Evolutionary conservation across 2,888 invertebrate species (phyloP).

Genomic region (Conus canariensis): DNA sequence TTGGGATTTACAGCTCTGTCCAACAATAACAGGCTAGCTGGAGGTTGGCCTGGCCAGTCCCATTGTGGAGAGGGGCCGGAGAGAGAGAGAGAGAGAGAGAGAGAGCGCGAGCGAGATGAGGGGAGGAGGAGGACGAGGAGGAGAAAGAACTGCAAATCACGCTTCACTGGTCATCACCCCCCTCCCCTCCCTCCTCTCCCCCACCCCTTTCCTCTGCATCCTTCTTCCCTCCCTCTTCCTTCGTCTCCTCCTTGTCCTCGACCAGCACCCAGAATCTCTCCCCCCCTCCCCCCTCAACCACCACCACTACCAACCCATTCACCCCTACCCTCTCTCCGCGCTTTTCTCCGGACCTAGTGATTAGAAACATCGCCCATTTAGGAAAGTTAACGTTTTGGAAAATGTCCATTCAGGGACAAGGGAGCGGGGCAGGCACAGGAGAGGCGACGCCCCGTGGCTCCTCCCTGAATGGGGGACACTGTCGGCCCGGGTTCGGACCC

Average conservation of each 20-base stretch:
- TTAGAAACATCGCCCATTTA: constrained; percentile 43
- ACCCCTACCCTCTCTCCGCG: background rate
- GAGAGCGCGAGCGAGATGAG: background rate
- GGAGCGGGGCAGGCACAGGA: background rate
- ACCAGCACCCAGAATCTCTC: no score
- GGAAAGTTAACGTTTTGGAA: constrained; percentile 43
- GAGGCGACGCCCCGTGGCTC: constrained; percentile 37
- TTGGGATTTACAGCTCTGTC: constrained; percentile 11
- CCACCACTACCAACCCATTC: no score
- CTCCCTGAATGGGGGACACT: constrained; percentile 24
- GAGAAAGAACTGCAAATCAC: background rate
- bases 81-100: background rate
- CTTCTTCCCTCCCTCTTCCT: background rate
- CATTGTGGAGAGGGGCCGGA: constrained; percentile 5
- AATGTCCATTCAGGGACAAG: constrained; percentile 32
- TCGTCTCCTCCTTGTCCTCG: background rate
- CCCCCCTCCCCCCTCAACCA: no score
- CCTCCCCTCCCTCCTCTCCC: background rate
- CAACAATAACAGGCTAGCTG: constrained; percentile 30
- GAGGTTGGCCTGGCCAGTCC: background rate
- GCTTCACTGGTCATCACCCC: background rate
- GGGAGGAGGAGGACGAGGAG: background rate
- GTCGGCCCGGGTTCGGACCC: constrained; percentile 33
- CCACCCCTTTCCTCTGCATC: background rate
- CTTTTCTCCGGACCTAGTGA: constrained; percentile 24